A percentile compares a stretch with the other conserved stretches of the same genome.
Evolutionary conservation across 64 coral and sea anemone species (phyloP).

Genomic region (Actinia equina): DNA sequence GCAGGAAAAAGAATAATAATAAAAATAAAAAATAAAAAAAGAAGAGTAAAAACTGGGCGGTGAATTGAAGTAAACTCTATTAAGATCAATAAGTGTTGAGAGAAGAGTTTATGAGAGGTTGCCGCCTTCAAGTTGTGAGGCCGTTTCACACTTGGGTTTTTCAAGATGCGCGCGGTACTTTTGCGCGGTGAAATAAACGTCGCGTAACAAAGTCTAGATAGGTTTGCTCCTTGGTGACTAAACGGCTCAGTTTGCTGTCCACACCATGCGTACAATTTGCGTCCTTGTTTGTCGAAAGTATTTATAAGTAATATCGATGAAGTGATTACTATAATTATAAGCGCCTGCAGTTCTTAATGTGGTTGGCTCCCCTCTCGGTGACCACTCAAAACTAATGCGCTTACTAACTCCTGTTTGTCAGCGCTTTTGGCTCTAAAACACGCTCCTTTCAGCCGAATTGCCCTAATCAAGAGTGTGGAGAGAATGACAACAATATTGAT

Average conservation of each 20-base stretch:
- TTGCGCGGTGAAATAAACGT: background rate
- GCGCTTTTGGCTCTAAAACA: conserved; percentile 9
- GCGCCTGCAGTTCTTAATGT: conserved; percentile 38
- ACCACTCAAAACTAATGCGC: conserved; percentile 28
- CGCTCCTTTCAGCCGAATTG: background rate
- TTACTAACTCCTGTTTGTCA: conserved; percentile 24
- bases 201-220: conserved; percentile 2
- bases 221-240: conserved; percentile 17
- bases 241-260: conserved; percentile 8
- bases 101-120: conserved; percentile 1
- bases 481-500: conserved; percentile 51
- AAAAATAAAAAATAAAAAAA: background rate
- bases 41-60: conserved; percentile 1
- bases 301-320: conserved; percentile 45
- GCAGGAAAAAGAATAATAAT: background rate
- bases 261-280: conserved; percentile 21
- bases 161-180: background rate
- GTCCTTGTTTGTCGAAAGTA: conserved; percentile 28
- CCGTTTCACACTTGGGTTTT: background rate
- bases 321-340: conserved; percentile 66
- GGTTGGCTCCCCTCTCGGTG: conserved; percentile 36
- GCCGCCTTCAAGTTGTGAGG: background rate
- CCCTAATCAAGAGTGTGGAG: conserved; percentile 8
- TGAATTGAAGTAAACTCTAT: background rate
- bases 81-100: background rate